A percentile compares a stretch with the other conserved stretches of the same genome.
phyloP scores from a whole-genome alignment of 1,140 invertebrate species.

The Harpegnathos saltator region DNA sequence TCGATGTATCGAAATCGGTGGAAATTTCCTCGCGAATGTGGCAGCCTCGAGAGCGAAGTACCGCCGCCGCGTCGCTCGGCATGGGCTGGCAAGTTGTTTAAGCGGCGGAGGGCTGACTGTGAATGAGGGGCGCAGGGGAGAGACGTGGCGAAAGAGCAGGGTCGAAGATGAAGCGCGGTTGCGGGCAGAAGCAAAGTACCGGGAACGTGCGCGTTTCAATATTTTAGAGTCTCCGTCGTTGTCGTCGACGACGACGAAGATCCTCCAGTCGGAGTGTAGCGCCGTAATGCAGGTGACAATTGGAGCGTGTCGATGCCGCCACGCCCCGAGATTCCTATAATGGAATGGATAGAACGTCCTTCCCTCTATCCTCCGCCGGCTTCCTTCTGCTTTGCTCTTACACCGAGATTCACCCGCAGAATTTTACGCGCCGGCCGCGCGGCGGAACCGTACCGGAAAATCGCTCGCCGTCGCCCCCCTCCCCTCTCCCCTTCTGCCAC shows the following conservation, averaged over 20 bases:
- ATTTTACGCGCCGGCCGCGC: conserved; percentile 76
- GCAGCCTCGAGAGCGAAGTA: conserved; percentile 47
- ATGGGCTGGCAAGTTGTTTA: conserved; percentile 65
- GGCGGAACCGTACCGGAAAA: conserved; percentile 62
- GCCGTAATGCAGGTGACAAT: conserved; percentile 75
- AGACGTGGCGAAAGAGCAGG: conserved; percentile 56
- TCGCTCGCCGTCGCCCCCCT: conserved; percentile 51
- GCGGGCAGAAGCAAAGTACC: conserved; percentile 51
- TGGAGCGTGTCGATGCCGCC: conserved; percentile 73
- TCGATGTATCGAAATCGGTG: conserved; percentile 18
- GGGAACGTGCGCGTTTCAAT: conserved; percentile 74
- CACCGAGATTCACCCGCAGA: conserved; percentile 71
- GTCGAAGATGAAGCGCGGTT: conserved; percentile 39
- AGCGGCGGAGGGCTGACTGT: conserved; percentile 22
- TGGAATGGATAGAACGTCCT: conserved; percentile 70
- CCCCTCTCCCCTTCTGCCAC: too few relatives aligned
- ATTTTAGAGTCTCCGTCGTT: conserved; percentile 71
- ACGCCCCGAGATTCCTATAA: conserved; percentile 71
- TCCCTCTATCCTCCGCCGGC: conserved; percentile 19
- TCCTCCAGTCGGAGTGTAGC: conserved; percentile 52
- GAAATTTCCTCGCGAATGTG: conserved; percentile 10
- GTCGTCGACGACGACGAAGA: conserved; percentile 12
- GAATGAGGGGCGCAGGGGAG: neutral
- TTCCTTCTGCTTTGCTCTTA: conserved; percentile 60
- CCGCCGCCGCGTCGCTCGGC: neutral